Percentiles rank a stretch among this genome's conserved stretches.
phyloP scores from a whole-genome alignment of 2,797 vertebrate species.

The Channallabes apus region DNA sequence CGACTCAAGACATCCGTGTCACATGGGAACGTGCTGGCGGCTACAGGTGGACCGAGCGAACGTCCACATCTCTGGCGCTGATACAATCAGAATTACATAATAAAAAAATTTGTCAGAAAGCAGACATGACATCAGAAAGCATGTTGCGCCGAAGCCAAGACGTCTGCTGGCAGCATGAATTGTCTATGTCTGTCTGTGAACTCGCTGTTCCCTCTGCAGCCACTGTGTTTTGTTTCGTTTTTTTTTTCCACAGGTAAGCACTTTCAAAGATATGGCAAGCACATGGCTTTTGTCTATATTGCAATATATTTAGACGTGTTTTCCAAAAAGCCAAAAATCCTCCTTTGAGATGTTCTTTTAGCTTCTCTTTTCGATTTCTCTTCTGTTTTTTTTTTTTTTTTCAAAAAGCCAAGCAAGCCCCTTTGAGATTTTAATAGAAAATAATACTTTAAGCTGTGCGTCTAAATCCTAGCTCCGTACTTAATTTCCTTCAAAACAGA shows the following conservation, averaged over 20 bases:
- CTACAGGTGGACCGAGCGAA: background rate
- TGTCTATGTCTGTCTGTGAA: constrained; percentile 2
- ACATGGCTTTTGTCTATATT: constrained; percentile 29
- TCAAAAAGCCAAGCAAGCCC: constrained; percentile 13
- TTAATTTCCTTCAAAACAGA: constrained; percentile 53
- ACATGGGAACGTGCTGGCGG: background rate
- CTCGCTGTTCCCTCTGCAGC: background rate
- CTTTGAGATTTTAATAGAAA: constrained; percentile 48
- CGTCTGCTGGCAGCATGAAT: constrained; percentile 22
- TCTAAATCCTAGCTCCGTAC: constrained; percentile 51
- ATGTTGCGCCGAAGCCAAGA: constrained; percentile 11
- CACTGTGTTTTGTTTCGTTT: background rate
- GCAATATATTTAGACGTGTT: background rate
- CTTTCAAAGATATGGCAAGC: constrained; percentile 31
- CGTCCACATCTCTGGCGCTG: background rate
- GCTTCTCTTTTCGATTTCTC: constrained; percentile 42
- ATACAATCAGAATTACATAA: constrained; percentile 26
- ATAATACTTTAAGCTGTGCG: constrained; percentile 50
- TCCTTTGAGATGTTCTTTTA: constrained; percentile 40
- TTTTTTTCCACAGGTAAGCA: background rate
- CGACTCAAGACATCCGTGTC: background rate
- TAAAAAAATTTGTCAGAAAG: constrained; percentile 26
- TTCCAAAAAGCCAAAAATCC: constrained; percentile 8
- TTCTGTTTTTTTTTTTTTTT: constrained; percentile 9
- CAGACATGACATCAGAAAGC: constrained; percentile 45